These are phyloP conservation scores for Trachelus stipa DNA, from an alignment of 2,888 invertebrate genomes.

Conservation along the genomic window DNA sequence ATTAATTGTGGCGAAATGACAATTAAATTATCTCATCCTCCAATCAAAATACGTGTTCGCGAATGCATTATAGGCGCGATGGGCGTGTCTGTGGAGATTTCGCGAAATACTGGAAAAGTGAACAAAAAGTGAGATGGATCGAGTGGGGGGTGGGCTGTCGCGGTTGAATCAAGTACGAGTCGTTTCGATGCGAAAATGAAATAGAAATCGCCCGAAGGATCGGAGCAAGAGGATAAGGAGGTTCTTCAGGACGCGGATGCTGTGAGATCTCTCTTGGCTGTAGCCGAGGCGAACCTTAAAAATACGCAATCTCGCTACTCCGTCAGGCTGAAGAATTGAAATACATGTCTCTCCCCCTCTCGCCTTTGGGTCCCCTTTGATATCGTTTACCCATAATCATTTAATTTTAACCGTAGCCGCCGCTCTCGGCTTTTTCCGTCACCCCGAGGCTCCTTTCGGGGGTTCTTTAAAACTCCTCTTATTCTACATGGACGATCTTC, in stretches of 20 bases:
- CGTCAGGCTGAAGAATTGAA: slow-evolving; percentile 67
- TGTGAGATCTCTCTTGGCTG: slow-evolving; percentile 15
- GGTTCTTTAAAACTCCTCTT: slow-evolving; percentile 45
- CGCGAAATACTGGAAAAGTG: background rate
- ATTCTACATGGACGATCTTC: slow-evolving; percentile 29
- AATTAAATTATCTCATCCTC: background rate
- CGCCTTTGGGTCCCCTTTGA: slow-evolving; percentile 56
- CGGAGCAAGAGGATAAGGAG: background rate
- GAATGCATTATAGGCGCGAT: background rate
- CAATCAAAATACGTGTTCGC: background rate
- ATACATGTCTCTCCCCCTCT: slow-evolving; percentile 53
- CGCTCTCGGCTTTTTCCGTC: slow-evolving; percentile 37
- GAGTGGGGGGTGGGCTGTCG: too few relatives aligned
- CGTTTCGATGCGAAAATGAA: slow-evolving; percentile 62
- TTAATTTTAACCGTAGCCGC: slow-evolving; percentile 58
- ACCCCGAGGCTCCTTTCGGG: slow-evolving; percentile 37
- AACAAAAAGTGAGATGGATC: too few relatives aligned
- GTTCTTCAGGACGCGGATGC: slow-evolving; percentile 20
- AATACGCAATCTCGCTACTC: slow-evolving; percentile 66
- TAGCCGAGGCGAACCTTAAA: slow-evolving; percentile 60
- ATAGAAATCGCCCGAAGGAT: slow-evolving; percentile 55
- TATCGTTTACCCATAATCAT: slow-evolving; percentile 68
- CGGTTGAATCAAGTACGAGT: slow-evolving; percentile 21
- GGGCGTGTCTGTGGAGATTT: background rate
- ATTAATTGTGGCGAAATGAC: background rate